phyloP scores from a whole-genome alignment of 2,113 vertebrate genomes.

The Sinosuthora webbiana region DNA sequence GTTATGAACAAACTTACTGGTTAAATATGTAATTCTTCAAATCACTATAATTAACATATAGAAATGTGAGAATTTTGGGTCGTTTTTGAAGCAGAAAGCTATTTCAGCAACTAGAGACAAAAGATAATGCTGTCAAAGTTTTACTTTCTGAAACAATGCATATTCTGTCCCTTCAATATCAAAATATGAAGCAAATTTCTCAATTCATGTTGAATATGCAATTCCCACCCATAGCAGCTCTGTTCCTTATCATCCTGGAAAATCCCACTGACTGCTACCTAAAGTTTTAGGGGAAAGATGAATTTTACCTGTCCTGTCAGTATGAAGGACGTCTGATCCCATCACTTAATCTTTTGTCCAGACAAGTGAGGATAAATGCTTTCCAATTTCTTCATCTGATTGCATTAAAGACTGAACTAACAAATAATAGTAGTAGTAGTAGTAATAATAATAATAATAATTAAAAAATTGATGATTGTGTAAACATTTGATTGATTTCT shows the following conservation, averaged over 20 bases:
- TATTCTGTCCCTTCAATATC: not conserved
- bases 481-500: not conserved
- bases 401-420: not conserved
- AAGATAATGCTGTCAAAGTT: not conserved
- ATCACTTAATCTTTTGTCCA: not conserved
- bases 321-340: not conserved
- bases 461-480: not conserved
- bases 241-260: not conserved
- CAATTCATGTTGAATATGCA: fast-evolving
- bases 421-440: not conserved
- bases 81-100: not conserved
- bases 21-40: not conserved
- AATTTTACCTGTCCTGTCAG: not conserved
- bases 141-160: not conserved
- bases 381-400: not conserved
- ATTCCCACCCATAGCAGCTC: not conserved
- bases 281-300: not conserved
- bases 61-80: not conserved
- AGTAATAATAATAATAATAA: not conserved
- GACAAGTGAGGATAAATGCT: fast-evolving
- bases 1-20: not conserved
- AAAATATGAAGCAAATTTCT: not conserved
- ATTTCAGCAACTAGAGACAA: not conserved
- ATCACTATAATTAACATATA: not conserved
- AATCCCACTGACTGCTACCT: not conserved